Base-by-base conservation (phyloP, 2,113 vertebrate species). In the Sinocyclocheilus anophthalmus region DNA sequence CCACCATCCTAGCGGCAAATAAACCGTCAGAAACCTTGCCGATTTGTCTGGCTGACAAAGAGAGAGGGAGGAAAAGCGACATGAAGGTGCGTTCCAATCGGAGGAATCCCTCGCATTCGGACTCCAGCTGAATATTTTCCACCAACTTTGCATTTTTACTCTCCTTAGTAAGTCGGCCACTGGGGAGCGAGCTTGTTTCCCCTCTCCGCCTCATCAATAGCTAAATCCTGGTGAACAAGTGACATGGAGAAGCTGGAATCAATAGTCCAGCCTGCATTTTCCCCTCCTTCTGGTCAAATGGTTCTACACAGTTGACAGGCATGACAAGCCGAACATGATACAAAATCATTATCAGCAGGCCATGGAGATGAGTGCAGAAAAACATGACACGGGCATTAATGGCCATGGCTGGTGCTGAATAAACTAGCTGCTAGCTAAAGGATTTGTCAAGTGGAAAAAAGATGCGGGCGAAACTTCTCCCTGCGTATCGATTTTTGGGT, bases 151-250 rank as follows among this genome's bases (percentile, higher is more conserved):
- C 95, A 94, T 95, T 96, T 96, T 95, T 95, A 85, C 88, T 95
- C 95, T 96, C 93, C 93, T 91, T 93, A 94, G 94, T 83, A 93
- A 95, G 92, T 80, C 87, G 92, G 95, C 94, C 95, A 92, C 93
- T 94, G 94, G 95, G 96, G 88, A 90, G 3, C 89, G 90, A 77
- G 94, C 95, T 96, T 95, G 96, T 96, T 96, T 96, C 95, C 95
- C 94, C 95, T 96, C 81, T 92, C 94, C 92, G 95, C 95, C 96
- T 96, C 96, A 96, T 97, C 96, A 97, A 97, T 97, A 97, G 96
- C 96, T 96, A 96, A 97, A 97, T 97, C 96, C 96, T 95, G 94
- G 96, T 92, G 95, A 96, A 95, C 96, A 96, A 97, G 96, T 97
- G 96, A 97, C 96, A 97, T 93, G 73, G 96, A 95, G 96, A 97